phyloP scores from a whole-genome alignment of 2,888 invertebrate genomes.

The Lasioglossum oenotherae region DNA sequence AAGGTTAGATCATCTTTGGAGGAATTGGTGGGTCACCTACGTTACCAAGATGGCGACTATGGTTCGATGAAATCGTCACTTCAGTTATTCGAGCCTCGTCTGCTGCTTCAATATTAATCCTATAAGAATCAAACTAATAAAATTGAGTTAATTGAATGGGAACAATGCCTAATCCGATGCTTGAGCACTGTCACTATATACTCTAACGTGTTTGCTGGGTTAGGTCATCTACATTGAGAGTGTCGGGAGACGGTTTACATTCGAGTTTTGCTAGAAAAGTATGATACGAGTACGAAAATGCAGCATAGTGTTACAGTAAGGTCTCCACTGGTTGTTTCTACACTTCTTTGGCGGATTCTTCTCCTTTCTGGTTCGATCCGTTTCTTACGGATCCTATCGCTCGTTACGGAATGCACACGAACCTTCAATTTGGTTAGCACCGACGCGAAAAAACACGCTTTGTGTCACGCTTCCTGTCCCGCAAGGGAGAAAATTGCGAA shows the following conservation, averaged over 20 bases:
- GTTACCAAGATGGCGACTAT: not conserved
- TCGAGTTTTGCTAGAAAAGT: not conserved
- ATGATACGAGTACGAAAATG: not conserved
- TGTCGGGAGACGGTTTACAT: not conserved
- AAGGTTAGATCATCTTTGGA: not conserved
- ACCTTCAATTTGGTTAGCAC: slow-evolving; percentile 41
- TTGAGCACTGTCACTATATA: not conserved
- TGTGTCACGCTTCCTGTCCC: slow-evolving; percentile 43
- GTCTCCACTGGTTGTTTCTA: not conserved
- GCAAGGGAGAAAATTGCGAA: slow-evolving; percentile 43
- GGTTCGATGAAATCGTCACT: not conserved
- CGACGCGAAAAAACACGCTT: slow-evolving; percentile 29
- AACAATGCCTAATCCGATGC: not conserved
- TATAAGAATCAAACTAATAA: not conserved
- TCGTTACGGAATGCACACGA: not conserved
- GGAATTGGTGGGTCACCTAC: not conserved
- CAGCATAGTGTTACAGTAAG: not conserved
- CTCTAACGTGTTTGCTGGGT: not conserved
- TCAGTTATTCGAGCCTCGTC: not conserved
- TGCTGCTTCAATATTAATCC: not conserved
- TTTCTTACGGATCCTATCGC: not conserved
- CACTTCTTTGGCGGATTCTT: too few relatives aligned
- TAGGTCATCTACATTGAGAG: not conserved
- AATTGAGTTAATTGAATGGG: not conserved
- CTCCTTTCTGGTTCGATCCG: not conserved